Evolutionary conservation across 2,888 invertebrate genomes (phyloP), one percentile per base, ranked within the genome.

Genomic region (Drosophila pegasa): DNA sequence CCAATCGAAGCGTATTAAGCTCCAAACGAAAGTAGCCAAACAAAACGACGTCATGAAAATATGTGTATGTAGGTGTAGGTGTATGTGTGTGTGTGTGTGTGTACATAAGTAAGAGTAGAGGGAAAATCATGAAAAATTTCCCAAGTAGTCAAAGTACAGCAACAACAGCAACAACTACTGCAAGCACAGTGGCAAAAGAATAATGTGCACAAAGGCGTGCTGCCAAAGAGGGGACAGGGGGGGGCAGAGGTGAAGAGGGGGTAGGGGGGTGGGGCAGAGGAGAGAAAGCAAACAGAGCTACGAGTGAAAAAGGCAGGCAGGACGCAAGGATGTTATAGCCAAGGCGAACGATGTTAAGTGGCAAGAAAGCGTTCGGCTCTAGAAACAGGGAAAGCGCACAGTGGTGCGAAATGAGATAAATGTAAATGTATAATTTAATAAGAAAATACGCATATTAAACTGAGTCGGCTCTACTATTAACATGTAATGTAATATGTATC

Each of bases 61-160:
- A 69, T 61, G 33, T 50, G 18, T 29, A 29, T 29, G 41, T 45
- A 20, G 16, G 18, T 31, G 14, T 31, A 14, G 16, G 9, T 8
- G 29, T 47, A 7, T 3, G 50, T 47, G 20, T 27, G 40, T 38
- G 41, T 43, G 10, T 29, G 7, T 25, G 41, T 48, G 33, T 70
- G 16, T 55, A 35, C 43, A 25, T 41, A 45, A 31, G 31, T 50
- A 45, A 38, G 55, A 52, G 37, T 40, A 51, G 35, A 55, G 68
- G 52, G 61, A 77, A 75, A 75, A 78, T 75, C 84, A 75, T 68
- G 82, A 78, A 75, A 81, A 71, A 78, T 72, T 64, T 71, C 60
- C 64, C 87, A 77, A 83, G 87, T 64, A 78, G 67, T 77, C 72
- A 41, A 69, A 68, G 61, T 54, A 59, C 65, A 60, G 55, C 70